Conservation (phyloP, 1,140 invertebrate species). For the Drosophila jambulina region DNA sequence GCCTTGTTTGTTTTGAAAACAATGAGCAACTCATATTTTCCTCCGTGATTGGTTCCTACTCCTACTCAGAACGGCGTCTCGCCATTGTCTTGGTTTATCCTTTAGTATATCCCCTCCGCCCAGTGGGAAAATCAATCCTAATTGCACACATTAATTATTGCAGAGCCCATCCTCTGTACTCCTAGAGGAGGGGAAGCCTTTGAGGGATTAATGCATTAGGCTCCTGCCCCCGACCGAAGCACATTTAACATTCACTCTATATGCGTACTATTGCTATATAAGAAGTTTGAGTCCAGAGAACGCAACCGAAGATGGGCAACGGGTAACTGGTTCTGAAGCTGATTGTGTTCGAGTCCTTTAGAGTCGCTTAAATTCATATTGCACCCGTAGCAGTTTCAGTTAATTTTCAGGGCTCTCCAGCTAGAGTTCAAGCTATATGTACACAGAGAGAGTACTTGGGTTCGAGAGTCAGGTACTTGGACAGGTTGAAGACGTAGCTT, state of each 20-base stretch:
- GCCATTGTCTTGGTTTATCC: constrained; percentile 45
- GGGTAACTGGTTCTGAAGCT: constrained; percentile 37
- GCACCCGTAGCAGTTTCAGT: constrained; percentile 43
- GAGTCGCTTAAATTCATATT: constrained; percentile 45
- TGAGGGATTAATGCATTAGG: constrained; percentile 40
- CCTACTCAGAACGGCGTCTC: constrained; percentile 10
- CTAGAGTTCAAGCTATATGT: constrained; percentile 11
- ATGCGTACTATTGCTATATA: constrained; percentile 9
- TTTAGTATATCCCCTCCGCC: neutral
- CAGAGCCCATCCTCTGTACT: constrained; percentile 15
- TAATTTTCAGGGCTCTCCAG: constrained; percentile 9
- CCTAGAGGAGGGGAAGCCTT: constrained; percentile 15
- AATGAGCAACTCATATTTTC: constrained; percentile 67
- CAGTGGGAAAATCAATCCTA: constrained; percentile 44
- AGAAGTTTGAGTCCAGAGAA: constrained; percentile 8
- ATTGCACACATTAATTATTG: constrained; percentile 58
- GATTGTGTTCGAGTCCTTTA: constrained; percentile 43
- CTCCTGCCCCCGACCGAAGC: constrained; percentile 21
- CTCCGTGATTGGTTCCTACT: constrained; percentile 25
- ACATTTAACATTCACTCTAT: constrained; percentile 49
- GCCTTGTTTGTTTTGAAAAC: constrained; percentile 71
- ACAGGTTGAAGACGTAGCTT: constrained; percentile 78
- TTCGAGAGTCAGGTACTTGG: constrained; percentile 70
- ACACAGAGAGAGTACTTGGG: constrained; percentile 20
- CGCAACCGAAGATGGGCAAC: constrained; percentile 17